Evolutionary conservation across 2,113 vertebrate species (phyloP), one percentile per base, ranked within the genome.

Genomic region (Rhinopithecus roxellana): DNA sequence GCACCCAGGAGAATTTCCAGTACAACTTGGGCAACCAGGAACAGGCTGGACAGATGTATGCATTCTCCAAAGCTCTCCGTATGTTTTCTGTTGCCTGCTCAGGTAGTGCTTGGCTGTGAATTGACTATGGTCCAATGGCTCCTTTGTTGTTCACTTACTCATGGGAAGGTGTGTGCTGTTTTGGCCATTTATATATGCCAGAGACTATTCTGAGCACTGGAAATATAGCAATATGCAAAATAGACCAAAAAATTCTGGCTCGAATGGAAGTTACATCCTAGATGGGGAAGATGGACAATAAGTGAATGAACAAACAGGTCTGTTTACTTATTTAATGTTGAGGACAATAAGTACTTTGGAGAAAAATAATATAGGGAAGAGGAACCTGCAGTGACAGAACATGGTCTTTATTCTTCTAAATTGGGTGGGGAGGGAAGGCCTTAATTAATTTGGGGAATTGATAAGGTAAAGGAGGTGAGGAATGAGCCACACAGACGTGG

Each of bases 271-370:
- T 77, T 74, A 61, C 0, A 75, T 79, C 92, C 35, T 81, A 70
- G 78, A 81, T 67, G 8, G 23, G 18, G 43, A 85, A 89, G 32
- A 75, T 77, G 48, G 12, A 17, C n/a, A 89, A 16, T n/a, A 90
- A 83, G 32, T 55, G 55, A 77, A 81, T 57, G 70, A 77, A 64
- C 27, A 72, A 90, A 80, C 72, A 52, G 80, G 38, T 38, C 59
- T 64, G 10, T 52, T 94, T 96, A 52, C 18, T 92, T 97, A 75
- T 90, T 86, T 88, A 64, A 77, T 80, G 16, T 35, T 95, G 38
- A 43, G 50, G 12, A 17, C 22, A 77, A 8, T 43, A 82, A 45
- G 6, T 52, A 57, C 45, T 92, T 55, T 72, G 61, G 72, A 50
- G 90, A 48, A 72, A 77, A 93, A 82, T 3, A 12, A 57, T 94